Percentiles rank a stretch among this genome's conserved stretches.
Conservation (phyloP, 2,113 vertebrate genomes). For the Alethe diademata region DNA sequence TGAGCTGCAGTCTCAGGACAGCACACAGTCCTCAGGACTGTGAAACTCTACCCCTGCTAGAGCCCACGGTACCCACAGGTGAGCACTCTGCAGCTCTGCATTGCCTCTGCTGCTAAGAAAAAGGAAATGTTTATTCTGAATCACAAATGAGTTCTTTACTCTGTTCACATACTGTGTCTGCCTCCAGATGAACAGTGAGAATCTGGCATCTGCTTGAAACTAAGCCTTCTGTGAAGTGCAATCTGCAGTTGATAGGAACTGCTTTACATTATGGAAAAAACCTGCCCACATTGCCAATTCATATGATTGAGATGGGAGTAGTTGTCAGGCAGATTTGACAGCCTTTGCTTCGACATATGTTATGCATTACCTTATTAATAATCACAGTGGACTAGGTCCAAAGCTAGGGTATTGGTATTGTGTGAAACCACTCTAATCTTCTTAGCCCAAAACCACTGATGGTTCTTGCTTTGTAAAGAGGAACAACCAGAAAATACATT, state of each 20-base stretch:
- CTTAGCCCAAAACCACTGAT: neutral
- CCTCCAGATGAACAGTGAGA: conserved; percentile 24
- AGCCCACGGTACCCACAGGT: neutral
- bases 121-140: neutral
- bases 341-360: conserved; percentile 36
- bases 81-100: neutral
- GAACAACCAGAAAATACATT: neutral
- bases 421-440: neutral
- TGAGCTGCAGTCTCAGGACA: neutral
- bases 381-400: neutral
- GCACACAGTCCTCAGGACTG: neutral
- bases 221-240: conserved; percentile 45
- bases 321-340: conserved; percentile 45
- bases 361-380: conserved; percentile 8
- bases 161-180: neutral
- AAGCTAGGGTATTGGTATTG: neutral
- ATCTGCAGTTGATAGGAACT: conserved; percentile 20
- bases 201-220: conserved; percentile 38
- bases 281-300: neutral
- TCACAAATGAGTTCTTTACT: neutral
- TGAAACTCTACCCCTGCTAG: neutral
- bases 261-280: neutral
- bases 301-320: neutral
- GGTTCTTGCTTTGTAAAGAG: neutral
- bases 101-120: neutral